Percentiles rank a stretch among this genome's conserved stretches.
phyloP scores from a whole-genome alignment of 2,888 invertebrate genomes.

The Elgonia sp. region DNA sequence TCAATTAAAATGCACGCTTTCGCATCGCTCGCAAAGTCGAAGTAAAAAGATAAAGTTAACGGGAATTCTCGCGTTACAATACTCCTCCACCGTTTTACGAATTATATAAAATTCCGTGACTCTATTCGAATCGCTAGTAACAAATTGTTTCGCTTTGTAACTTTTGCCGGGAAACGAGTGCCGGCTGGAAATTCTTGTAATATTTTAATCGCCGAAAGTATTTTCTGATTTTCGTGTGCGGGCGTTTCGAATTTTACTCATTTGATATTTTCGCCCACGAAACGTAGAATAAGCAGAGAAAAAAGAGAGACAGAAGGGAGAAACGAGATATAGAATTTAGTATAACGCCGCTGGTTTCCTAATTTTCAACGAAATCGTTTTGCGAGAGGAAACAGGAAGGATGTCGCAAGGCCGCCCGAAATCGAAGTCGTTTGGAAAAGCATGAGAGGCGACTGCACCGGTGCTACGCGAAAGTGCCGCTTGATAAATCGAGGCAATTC shows the following conservation, averaged over 20 bases:
- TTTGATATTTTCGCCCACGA: neutral
- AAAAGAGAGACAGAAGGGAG: neutral
- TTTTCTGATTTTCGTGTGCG: neutral
- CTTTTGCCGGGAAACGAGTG: slow-evolving; percentile 9
- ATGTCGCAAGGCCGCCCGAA: slow-evolving; percentile 43
- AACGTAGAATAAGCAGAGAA: neutral
- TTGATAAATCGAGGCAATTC: too few species aligned
- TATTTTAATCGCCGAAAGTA: slow-evolving; percentile 24
- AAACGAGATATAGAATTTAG: neutral
- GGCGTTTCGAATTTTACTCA: neutral
- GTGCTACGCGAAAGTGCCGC: too few species aligned
- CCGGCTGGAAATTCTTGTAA: slow-evolving; percentile 7
- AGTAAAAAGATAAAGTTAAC: neutral
- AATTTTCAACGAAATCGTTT: slow-evolving; percentile 48
- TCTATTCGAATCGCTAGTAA: slow-evolving; percentile 32
- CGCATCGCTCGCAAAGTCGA: neutral
- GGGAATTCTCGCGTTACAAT: slow-evolving; percentile 26
- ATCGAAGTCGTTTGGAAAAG: slow-evolving; percentile 63
- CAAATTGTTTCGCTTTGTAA: slow-evolving; percentile 52
- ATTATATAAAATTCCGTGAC: slow-evolving; percentile 41
- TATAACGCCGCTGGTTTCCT: slow-evolving; percentile 19
- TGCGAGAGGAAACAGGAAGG: slow-evolving; percentile 56
- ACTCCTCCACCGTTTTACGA: slow-evolving; percentile 20
- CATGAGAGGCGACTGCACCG: too few species aligned
- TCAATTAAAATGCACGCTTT: slow-evolving; percentile 18